Percentiles rank a stretch among this genome's conserved stretches.
phyloP scores from a whole-genome alignment of 2,888 invertebrate species.

The Invenusta paracnida region DNA sequence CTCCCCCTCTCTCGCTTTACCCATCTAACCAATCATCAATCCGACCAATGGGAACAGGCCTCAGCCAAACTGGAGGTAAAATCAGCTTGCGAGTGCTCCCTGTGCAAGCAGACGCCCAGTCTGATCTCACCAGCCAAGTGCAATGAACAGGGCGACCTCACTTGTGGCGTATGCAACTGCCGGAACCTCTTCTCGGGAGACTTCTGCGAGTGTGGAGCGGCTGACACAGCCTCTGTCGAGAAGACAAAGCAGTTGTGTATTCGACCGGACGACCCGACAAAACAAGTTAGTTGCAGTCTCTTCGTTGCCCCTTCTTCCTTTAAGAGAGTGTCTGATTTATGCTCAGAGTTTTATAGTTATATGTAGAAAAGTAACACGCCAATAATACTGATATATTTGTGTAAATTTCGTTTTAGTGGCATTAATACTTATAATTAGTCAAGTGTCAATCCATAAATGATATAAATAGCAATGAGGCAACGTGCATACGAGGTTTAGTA shows the following conservation, averaged over 20 bases:
- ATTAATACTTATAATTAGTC: too few relatives aligned
- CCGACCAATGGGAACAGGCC: not conserved
- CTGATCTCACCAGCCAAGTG: slow-evolving; percentile 1
- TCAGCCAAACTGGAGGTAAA: slow-evolving; percentile 28
- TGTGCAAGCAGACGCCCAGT: not conserved
- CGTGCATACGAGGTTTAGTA: too few relatives aligned
- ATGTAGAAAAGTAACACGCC: too few relatives aligned
- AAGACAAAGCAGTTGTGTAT: slow-evolving; percentile 33
- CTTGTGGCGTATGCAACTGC: slow-evolving; percentile 37
- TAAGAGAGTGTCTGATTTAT: too few relatives aligned
- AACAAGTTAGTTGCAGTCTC: not conserved
- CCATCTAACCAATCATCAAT: too few relatives aligned
- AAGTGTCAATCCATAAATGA: too few relatives aligned
- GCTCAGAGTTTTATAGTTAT: not conserved
- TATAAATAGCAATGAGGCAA: too few relatives aligned
- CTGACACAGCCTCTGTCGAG: not conserved
- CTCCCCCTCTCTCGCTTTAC: too few relatives aligned
- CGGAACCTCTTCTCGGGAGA: slow-evolving; percentile 35
- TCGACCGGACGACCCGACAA: not conserved
- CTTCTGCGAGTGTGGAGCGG: slow-evolving; percentile 39
- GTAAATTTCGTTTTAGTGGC: too few relatives aligned
- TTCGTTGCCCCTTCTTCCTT: too few relatives aligned
- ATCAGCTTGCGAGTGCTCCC: slow-evolving; percentile 39
- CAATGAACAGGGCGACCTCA: slow-evolving; percentile 1
- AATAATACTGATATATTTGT: too few relatives aligned